phyloP scores from a whole-genome alignment of 2,888 invertebrate genomes.

The Notodonta dromedarius region DNA sequence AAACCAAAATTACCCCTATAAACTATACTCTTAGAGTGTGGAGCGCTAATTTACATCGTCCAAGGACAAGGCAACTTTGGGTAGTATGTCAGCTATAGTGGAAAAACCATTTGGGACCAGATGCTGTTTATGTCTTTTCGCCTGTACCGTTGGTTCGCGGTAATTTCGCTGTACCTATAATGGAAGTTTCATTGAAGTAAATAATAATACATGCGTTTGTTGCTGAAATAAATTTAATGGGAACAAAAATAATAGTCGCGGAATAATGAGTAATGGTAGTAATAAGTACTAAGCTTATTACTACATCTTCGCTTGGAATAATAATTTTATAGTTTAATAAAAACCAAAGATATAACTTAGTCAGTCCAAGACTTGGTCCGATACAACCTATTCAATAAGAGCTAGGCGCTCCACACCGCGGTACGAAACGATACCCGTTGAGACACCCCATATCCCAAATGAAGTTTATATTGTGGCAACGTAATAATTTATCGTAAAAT shows the following conservation, averaged over 20 bases:
- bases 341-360: no score
- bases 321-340: no score
- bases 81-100: constrained; percentile 9
- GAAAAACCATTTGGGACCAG: constrained; percentile 4
- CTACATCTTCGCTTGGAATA: no score
- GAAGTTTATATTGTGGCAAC: no score
- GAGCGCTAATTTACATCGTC: constrained; percentile 18
- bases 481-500: no score
- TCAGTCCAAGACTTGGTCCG: no score
- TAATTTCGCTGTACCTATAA: constrained; percentile 5
- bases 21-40: neutral
- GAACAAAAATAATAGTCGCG: neutral
- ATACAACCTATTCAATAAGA: no score
- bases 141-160: neutral
- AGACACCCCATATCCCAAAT: no score
- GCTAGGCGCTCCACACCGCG: no score
- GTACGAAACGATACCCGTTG: no score
- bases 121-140: constrained; percentile 5
- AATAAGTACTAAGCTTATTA: no score
- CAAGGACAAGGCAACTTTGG: constrained; percentile 23
- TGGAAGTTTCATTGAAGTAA: constrained; percentile 7
- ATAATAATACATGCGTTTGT: neutral
- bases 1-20: neutral
- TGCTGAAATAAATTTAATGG: neutral
- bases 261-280: no score